Base-by-base conservation (phyloP, 1,140 invertebrate genomes). In the Nylanderia fulva region DNA sequence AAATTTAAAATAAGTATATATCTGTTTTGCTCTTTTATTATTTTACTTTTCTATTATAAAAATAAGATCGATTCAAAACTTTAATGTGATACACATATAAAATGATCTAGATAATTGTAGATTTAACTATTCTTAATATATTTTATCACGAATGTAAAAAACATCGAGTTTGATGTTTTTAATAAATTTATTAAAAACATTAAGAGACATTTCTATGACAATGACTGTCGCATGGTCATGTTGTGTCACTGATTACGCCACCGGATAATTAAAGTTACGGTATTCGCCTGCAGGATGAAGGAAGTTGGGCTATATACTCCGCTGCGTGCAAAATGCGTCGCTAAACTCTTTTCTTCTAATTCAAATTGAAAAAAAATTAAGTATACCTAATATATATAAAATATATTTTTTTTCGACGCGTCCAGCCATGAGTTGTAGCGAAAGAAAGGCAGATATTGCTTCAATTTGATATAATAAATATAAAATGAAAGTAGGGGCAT, bases 231-330 rank as follows among this genome's bases (percentile, higher is more conserved):
- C 24, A 68, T 64, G 54, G 58, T 77, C 52, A 36, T 87, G 85
- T 68, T 89, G 89, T 91, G 89, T 91, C 91, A 88, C 90, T 90
- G 86, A 87, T 92, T 91, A 80, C 77, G 75, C 75, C 68, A 90
- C 80, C 58, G 36, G 56, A 84, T 88, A 92, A 92, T 92, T 88
- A 89, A 82, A 86, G 83, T 89, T 86, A 87, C 90, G 89, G 87
- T 88, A 77, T 79, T 83, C 69, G 75, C 77, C 18, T 85, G 61
- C 83, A 85, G 87, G 66, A 82, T 54, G 64, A 88, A 77, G 61
- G 13, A 82, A 69, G 29, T 29, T 11, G 11, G 13, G 13, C 13
- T 52, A 64, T 39, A 36, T 33, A 54, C 45, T 18, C 15, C 11
- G 27, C 27, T 71, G 15, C 15, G 21, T 48, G 13, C 27, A 71